Percentiles rank a stretch among this genome's conserved stretches.
Conservation (phyloP, 2,888 invertebrate species). For the Acanthosepion pharaonis region DNA sequence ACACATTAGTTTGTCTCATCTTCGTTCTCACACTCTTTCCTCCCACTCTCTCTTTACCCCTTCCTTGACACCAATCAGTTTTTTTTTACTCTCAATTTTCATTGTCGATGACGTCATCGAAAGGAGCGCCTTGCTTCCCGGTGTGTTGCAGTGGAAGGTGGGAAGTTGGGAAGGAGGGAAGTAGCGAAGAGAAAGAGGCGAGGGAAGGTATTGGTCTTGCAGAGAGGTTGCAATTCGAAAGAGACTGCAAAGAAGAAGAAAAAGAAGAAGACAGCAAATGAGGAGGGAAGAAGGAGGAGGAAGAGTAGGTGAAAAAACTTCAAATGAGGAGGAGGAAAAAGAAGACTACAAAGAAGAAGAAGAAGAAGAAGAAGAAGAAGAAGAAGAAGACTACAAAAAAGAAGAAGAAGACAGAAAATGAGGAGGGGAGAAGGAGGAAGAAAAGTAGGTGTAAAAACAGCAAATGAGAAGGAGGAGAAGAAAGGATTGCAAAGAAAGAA, state of each 20-base stretch:
- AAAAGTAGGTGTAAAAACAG: too few relatives aligned
- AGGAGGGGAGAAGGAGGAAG: too few relatives aligned
- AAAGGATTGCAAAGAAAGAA: too few relatives aligned
- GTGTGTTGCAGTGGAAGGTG: background rate
- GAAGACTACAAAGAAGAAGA: too few relatives aligned
- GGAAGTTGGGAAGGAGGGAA: background rate
- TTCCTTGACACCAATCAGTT: background rate
- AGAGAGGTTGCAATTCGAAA: background rate
- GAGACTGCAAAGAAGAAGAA: background rate
- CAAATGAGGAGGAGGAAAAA: background rate
- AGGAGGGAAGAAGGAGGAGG: too few relatives aligned
- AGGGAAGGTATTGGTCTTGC: background rate
- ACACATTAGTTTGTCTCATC: background rate
- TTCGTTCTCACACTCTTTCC: background rate
- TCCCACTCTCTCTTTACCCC: background rate
- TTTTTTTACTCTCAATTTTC: background rate
- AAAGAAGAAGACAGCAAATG: too few relatives aligned
- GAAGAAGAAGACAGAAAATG: too few relatives aligned
- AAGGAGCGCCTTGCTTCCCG: background rate
- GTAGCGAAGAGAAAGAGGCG: background rate
- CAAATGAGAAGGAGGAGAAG: too few relatives aligned
- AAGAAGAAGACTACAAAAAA: too few relatives aligned
- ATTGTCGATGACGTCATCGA: background rate
- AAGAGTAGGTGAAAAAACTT: too few relatives aligned
- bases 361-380: too few relatives aligned